phyloP scores from a whole-genome alignment of 2,888 invertebrate species.

The Empis livida region DNA sequence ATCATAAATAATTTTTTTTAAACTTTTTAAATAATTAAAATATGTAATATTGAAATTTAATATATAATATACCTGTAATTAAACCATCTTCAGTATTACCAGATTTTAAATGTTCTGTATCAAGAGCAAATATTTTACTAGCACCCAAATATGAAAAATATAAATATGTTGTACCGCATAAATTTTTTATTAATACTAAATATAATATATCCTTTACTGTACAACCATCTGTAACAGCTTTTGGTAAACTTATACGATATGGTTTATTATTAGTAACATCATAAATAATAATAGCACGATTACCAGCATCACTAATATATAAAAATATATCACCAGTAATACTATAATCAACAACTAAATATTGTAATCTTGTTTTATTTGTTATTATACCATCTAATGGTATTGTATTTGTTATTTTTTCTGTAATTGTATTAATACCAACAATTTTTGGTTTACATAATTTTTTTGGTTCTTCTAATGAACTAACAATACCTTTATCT shows the following conservation, averaged over 20 bases:
- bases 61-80: conserved; percentile 28
- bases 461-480: conserved; percentile 48
- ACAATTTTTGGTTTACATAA: conserved; percentile 57
- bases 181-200: conserved; percentile 45
- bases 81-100: conserved; percentile 43
- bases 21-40: no score
- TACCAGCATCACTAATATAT: conserved; percentile 54
- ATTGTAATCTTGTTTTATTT: conserved; percentile 50
- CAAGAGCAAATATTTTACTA: conserved; percentile 48
- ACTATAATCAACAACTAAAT: conserved; percentile 53
- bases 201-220: conserved; percentile 50
- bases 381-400: conserved; percentile 46
- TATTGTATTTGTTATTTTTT: conserved; percentile 48
- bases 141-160: conserved; percentile 51
- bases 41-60: neutral
- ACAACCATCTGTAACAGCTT: conserved; percentile 39
- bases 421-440: conserved; percentile 44
- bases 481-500: conserved; percentile 57
- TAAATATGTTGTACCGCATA: conserved; percentile 44
- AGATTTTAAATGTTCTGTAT: conserved; percentile 46
- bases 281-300: conserved; percentile 52
- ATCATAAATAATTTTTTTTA: neutral
- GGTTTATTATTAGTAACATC: conserved; percentile 48
- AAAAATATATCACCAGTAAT: conserved; percentile 46
- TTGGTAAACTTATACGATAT: conserved; percentile 50